Evolutionary conservation across 2,113 vertebrate species (phyloP), one percentile per base, ranked within the genome.

Genomic region (Ahaetulla prasina): DNA sequence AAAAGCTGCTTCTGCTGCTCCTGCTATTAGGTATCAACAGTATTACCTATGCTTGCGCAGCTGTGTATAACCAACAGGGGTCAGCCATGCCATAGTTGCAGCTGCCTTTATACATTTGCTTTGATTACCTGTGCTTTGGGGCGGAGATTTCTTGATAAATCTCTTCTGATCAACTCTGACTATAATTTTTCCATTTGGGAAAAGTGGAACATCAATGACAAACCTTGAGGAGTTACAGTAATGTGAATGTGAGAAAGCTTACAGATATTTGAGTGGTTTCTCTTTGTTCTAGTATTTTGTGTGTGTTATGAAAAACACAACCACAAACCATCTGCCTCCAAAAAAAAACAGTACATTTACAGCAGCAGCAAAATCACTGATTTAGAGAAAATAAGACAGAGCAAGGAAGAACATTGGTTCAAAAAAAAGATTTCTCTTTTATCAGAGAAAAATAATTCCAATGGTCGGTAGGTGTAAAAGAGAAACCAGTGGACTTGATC

Each of bases 101-200:
- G 93, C 94, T 93, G 93, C 95, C 96, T 97, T 97, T 97, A 98
- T 98, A 96, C 55, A 74, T 89, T 87, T 18, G 95, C 0, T 94
- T 95, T 95, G 80, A 50, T 43, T 3, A 23, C 88, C 87, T 22
- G 92, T 91, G 86, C 87, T 22, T 92, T 30, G 47, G 85, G 91
- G 91, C 47, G n/a, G 91, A 68, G 91, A 8, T 68, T 88, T n/a
- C 27, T 23, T 57, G 97, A 97, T 95, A 96, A 96, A 93, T 96
- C 53, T 85, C 2, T 49, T 45, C 47, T 3, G 53, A 4, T 53
- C 52, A 35, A 4, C 47, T 25, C 30, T 5, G 30, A 50, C n/a
- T 27, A 35, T 25, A 35, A 54, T 23, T 39, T 39, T 39, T 54
- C 52, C 4, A 39, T 11, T 54, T 30, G 39, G 53, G 2, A 12